A percentile compares a stretch with the other conserved stretches of the same genome.
Conservation (phyloP, 1,140 invertebrate species). For the Euwallacea fornicatus region DNA sequence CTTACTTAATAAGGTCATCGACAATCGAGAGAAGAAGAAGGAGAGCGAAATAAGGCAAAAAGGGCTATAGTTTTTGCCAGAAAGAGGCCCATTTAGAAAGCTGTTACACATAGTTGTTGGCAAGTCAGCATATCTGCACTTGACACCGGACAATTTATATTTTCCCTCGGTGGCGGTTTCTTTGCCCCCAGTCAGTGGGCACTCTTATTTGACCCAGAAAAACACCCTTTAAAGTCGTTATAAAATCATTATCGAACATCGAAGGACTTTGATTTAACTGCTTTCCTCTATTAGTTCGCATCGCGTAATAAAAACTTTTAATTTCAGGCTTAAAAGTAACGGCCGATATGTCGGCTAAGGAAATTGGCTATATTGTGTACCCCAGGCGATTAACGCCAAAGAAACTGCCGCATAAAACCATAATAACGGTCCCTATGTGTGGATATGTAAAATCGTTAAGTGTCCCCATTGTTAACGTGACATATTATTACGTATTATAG, state of each 20-base stretch:
- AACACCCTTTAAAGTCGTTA: background rate
- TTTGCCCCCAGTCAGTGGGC: background rate
- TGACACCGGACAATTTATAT: slow-evolving; percentile 34
- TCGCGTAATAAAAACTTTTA: background rate
- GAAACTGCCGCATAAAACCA: slow-evolving; percentile 2
- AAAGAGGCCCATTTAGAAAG: slow-evolving; percentile 31
- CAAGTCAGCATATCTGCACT: slow-evolving; percentile 27
- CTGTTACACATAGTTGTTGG: slow-evolving; percentile 33
- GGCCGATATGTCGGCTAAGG: background rate
- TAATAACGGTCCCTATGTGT: background rate
- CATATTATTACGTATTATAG: too few species aligned
- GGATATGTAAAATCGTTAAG: too few species aligned
- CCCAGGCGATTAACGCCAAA: slow-evolving; percentile 5
- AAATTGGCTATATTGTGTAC: slow-evolving; percentile 6
- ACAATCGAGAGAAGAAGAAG: background rate
- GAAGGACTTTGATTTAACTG: slow-evolving; percentile 4
- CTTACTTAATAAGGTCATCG: slow-evolving; percentile 5
- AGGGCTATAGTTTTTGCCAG: slow-evolving; percentile 9
- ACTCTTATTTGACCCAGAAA: background rate
- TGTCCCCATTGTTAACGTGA: too few species aligned
- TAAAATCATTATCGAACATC: slow-evolving; percentile 2
- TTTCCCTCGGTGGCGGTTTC: slow-evolving; percentile 11
- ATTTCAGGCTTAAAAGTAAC: background rate
- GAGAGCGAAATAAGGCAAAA: slow-evolving; percentile 4
- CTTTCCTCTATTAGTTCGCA: slow-evolving; percentile 1